These are phyloP conservation scores for Leucophenga maculata DNA, from an alignment of 2,888 invertebrate genomes.

Conservation along the genomic window DNA sequence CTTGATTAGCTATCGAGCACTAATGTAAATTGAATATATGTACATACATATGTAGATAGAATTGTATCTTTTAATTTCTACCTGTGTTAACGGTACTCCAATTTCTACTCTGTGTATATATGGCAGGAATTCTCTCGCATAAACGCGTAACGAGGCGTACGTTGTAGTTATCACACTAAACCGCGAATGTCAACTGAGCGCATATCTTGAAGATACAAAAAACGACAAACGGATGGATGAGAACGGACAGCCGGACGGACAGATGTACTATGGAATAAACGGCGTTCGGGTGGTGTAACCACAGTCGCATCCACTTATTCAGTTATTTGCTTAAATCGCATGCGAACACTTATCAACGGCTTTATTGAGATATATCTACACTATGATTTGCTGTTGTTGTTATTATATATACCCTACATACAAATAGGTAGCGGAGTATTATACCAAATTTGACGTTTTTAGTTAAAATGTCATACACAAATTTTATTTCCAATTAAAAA, in stretches of 20 bases:
- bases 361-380: conserved; percentile 9
- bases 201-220: conserved; percentile 38
- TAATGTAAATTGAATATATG: no score
- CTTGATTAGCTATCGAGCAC: no score
- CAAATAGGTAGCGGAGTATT: not conserved
- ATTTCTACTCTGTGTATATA: not conserved
- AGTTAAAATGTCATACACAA: no score
- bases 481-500: no score
- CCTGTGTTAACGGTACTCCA: no score
- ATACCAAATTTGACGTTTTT: no score
- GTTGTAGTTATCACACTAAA: conserved; percentile 54
- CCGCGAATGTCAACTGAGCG: conserved; percentile 54
- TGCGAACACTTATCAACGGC: no score
- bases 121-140: not conserved
- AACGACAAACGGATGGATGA: not conserved
- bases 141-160: not conserved
- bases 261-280: no score
- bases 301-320: not conserved
- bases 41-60: no score
- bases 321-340: not conserved
- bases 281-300: not conserved
- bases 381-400: not conserved
- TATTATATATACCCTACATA: not conserved
- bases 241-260: not conserved
- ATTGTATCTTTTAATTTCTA: no score